Percentiles rank a stretch among this genome's conserved stretches.
Conservation (phyloP, 1,140 invertebrate species). For the Batillaria attramentaria region DNA sequence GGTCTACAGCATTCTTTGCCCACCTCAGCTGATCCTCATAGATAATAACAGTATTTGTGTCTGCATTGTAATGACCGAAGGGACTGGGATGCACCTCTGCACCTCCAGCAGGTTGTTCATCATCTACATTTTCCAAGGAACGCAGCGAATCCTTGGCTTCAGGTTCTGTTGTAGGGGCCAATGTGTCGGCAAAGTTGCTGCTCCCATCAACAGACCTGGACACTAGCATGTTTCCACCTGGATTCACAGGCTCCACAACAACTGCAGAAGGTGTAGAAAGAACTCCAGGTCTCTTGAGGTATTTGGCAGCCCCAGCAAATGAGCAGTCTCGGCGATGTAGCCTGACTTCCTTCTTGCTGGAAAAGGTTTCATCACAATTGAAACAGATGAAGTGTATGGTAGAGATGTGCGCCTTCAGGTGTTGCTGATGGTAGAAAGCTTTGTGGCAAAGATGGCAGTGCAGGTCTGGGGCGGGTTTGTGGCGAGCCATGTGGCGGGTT, state of each 20-base stretch:
- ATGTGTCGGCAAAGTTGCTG: background rate
- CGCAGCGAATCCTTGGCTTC: background rate
- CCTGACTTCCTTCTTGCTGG: background rate
- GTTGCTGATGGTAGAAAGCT: background rate
- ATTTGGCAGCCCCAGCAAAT: background rate
- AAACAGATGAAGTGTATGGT: background rate
- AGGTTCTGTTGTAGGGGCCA: background rate
- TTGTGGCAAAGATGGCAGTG: background rate
- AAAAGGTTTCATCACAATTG: background rate
- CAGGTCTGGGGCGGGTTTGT: background rate
- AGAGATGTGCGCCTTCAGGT: background rate
- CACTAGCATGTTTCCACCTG: background rate
- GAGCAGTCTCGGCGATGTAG: background rate
- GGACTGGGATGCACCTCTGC: no score
- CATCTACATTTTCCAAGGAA: background rate
- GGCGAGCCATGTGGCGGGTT: background rate
- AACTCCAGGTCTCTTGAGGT: background rate
- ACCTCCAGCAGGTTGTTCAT: background rate
- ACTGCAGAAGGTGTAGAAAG: background rate
- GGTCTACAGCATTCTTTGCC: background rate
- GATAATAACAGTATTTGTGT: background rate
- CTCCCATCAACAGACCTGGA: background rate
- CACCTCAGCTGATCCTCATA: background rate
- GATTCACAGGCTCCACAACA: background rate
- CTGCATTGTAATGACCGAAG: background rate